Evolutionary conservation across 2,888 invertebrate genomes (phyloP), one percentile per base, ranked within the genome.

Genomic region (Myopa testacea): DNA sequence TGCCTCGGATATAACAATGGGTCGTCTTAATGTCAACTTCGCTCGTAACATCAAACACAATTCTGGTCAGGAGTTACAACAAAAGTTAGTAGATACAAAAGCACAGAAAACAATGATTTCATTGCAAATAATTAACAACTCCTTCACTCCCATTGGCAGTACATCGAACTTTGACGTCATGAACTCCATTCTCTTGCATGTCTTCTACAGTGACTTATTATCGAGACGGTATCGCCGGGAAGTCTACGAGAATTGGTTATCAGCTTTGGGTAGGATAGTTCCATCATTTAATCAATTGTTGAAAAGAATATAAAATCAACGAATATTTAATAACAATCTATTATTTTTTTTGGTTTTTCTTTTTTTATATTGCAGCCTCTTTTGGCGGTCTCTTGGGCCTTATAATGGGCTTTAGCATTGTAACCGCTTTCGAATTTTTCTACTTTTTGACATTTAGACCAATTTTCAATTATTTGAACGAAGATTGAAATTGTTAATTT

Each of bases 181-280:
- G 7, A 92, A 93, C 81, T 90, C 91, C 70, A 93, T 93, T 52
- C 84, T 93, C 68, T 82, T 94, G 63, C 93, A 93, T 84, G 91
- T 94, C n/a, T 94, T 92, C 87, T 94, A 93, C 85, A 93, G 92
- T 84, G 94, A 94, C 85, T 86, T 94, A 81, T 92, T 93, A 80
- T 92, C 93, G 4, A 93, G 92, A 6, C 91, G 92, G 82, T 94
- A 92, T 85, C 91, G 93, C 71, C 92, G 92, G 72, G 93, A 93
- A 84, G 91, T 93, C 76, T 92, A 92, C 86, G 92, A 93, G 82
- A 93, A 92, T 84, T 94, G 94, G 94, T 92, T 93, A 81, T 93
- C 93, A 81, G 88, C 93, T 82, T 90, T 94, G 78, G 94, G 94
- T 94, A 87, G 82, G 63, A 45, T 62, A 3, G 3, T 37, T 8